These are phyloP conservation scores for Apteryx mantelli DNA, from an alignment of 2,113 vertebrate genomes.

Conservation along the genomic window DNA sequence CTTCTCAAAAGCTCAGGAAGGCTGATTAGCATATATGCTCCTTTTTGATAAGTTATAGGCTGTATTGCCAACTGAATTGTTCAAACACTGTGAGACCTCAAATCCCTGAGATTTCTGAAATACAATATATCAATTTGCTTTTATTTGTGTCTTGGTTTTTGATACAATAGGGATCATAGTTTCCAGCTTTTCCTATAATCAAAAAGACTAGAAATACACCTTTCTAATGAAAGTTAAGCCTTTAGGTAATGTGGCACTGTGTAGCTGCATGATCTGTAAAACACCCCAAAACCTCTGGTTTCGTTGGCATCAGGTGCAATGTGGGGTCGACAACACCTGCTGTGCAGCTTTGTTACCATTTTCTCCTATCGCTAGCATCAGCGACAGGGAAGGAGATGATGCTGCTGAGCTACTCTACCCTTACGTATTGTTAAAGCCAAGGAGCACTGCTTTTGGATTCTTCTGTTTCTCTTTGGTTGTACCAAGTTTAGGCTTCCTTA, in stretches of 20 bases:
- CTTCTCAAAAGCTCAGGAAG: background rate
- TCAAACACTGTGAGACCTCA: background rate
- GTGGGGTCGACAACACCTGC: background rate
- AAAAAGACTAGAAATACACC: background rate
- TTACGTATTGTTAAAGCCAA: background rate
- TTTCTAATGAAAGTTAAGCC: background rate
- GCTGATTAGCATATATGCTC: background rate
- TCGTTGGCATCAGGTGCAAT: background rate
- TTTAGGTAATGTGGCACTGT: background rate
- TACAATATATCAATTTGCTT: background rate
- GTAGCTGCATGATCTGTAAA: background rate
- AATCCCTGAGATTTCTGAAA: background rate
- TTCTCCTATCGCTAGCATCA: background rate
- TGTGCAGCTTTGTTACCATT: background rate
- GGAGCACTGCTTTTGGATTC: background rate
- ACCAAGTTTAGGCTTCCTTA: conserved; percentile 30
- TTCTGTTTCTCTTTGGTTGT: background rate
- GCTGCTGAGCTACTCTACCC: background rate
- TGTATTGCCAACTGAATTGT: background rate
- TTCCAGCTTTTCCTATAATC: background rate
- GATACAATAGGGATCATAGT: background rate
- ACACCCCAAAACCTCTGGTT: background rate
- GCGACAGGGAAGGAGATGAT: background rate
- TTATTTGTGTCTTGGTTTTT: background rate
- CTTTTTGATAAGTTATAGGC: background rate